Evolutionary conservation across 2,113 vertebrate genomes (phyloP).

Genomic region (Orycteropus afer): DNA sequence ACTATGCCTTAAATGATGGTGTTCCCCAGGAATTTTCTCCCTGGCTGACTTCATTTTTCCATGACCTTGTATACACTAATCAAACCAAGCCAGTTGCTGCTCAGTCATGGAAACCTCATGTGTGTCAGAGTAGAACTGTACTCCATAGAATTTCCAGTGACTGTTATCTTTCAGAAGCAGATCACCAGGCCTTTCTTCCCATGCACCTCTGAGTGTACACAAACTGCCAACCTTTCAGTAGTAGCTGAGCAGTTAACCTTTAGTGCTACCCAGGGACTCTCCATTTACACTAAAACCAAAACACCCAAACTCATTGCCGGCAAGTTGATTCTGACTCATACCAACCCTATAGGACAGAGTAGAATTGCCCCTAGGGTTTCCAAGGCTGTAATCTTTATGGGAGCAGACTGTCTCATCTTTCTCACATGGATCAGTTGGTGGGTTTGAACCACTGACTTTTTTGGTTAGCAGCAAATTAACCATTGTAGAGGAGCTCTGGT

Average conservation of each 20-base stretch:
- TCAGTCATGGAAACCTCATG: neutral
- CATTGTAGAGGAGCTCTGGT: too few relatives aligned
- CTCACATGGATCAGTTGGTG: too few relatives aligned
- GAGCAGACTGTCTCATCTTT: too few relatives aligned
- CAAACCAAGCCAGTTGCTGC: neutral
- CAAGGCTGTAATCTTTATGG: too few relatives aligned
- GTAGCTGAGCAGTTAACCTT: too few relatives aligned
- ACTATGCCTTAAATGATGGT: neutral
- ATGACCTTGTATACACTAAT: neutral
- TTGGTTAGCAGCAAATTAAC: neutral
- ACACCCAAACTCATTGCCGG: neutral
- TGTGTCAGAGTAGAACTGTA: neutral
- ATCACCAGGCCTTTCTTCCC: neutral
- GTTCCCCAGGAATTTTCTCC: neutral
- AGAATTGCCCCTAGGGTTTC: too few relatives aligned
- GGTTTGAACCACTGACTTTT: neutral
- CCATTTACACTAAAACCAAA: too few relatives aligned
- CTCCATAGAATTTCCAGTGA: neutral
- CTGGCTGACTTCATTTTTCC: neutral
- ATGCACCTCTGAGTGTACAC: neutral
- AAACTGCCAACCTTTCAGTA: too few relatives aligned
- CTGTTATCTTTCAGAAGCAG: neutral
- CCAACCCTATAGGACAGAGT: too few relatives aligned
- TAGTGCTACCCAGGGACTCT: neutral
- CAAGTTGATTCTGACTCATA: too few relatives aligned